A percentile compares a stretch with the other conserved stretches of the same genome.
Evolutionary conservation across 2,797 vertebrate species (phyloP).

Genomic region (Hemibagrus guttatus): DNA sequence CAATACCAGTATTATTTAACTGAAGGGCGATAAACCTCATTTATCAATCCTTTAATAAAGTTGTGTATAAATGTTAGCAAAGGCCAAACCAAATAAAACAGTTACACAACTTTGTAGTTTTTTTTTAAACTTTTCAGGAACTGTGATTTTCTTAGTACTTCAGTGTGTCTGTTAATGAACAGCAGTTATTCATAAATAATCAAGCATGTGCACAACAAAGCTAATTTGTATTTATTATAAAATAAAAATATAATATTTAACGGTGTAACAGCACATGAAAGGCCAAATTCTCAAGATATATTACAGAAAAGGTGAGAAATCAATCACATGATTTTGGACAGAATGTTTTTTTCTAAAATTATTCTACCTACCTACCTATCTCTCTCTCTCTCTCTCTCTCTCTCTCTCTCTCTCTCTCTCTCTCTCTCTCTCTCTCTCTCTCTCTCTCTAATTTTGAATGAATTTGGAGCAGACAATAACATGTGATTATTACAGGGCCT

Average conservation of each 20-base stretch:
- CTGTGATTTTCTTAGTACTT: not conserved
- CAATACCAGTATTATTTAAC: not conserved
- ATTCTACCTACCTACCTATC: too few relatives aligned
- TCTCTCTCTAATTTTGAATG: not conserved
- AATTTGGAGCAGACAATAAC: not conserved
- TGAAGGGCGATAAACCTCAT: not conserved
- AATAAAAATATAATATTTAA: not conserved
- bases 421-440: too few relatives aligned
- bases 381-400: too few relatives aligned
- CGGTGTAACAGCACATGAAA: not conserved
- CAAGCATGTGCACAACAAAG: not conserved
- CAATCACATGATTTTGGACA: not conserved
- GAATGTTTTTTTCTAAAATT: too few relatives aligned
- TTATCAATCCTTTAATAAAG: not conserved
- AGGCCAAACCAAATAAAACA: not conserved
- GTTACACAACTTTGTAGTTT: not conserved
- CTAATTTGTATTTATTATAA: not conserved
- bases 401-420: too few relatives aligned
- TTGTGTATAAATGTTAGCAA: not conserved
- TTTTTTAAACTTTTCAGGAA: not conserved
- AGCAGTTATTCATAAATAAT: not conserved
- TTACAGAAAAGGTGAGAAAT: not conserved
- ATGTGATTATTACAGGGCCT: not conserved
- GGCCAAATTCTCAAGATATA: not conserved
- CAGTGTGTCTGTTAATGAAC: not conserved